Evolutionary conservation across 2,888 invertebrate genomes (phyloP).

Genomic region (Trachelus iudaicus): DNA sequence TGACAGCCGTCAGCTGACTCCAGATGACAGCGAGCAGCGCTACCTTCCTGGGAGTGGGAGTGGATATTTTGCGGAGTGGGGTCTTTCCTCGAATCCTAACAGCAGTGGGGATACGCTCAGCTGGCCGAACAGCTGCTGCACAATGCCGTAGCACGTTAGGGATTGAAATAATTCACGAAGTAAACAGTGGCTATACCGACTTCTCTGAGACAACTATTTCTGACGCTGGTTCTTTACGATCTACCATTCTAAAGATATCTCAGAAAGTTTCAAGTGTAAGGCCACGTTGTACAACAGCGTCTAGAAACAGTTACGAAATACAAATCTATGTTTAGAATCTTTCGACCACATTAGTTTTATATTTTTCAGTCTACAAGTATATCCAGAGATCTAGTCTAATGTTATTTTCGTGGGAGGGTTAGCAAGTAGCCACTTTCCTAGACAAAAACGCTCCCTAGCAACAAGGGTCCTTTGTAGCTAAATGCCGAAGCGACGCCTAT

Average conservation of each 20-base stretch:
- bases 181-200: constrained; percentile 1
- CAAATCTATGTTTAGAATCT: not conserved
- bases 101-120: constrained; percentile 39
- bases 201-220: not conserved
- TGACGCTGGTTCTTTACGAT: not conserved
- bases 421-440: not conserved
- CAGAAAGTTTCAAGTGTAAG: not conserved
- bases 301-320: not conserved
- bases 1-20: constrained; percentile 49
- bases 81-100: constrained; percentile 9
- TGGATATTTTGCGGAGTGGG: not conserved
- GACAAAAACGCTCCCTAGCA: constrained; percentile 16
- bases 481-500: constrained; percentile 13
- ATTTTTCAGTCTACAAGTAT: not conserved
- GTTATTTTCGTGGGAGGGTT: not conserved
- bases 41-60: not conserved
- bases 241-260: not conserved
- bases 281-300: not conserved
- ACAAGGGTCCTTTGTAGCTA: constrained; percentile 16
- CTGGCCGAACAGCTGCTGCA: constrained; percentile 48
- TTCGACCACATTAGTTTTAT: not conserved
- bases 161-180: not conserved
- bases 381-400: not conserved
- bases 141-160: constrained; percentile 11
- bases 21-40: constrained; percentile 25